These are phyloP conservation scores for Lepidurus packardi DNA, from an alignment of 1,140 invertebrate genomes.

Conservation along the genomic window DNA sequence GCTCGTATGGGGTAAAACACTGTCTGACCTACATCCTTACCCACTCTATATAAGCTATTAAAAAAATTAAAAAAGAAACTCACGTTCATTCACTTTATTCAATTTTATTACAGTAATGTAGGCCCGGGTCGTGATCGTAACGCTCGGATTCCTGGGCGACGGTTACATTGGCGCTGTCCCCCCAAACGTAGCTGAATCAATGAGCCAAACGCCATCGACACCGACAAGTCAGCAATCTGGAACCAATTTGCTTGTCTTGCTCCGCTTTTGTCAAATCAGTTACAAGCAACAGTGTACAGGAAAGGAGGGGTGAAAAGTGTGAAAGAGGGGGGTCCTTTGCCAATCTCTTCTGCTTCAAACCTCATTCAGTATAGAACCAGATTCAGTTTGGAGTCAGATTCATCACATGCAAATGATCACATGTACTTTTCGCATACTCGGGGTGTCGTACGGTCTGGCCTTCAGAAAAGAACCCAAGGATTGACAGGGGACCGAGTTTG, in stretches of 20 bases:
- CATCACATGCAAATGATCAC: neutral
- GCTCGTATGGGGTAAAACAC: neutral
- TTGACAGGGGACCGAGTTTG: neutral
- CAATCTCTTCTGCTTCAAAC: neutral
- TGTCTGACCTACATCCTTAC: neutral
- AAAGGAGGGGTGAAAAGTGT: neutral
- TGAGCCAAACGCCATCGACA: neutral
- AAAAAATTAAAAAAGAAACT: too few relatives aligned
- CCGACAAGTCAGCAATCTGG: conserved; percentile 2
- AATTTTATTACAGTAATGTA: too few relatives aligned
- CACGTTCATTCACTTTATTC: neutral
- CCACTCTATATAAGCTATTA: neutral
- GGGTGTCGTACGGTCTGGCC: too few relatives aligned
- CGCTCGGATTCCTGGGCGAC: neutral
- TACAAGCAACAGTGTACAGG: neutral
- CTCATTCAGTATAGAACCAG: neutral
- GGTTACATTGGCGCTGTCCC: neutral
- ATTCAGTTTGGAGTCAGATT: too few relatives aligned
- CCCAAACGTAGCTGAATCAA: neutral
- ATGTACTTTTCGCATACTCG: neutral
- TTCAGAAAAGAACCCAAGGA: neutral
- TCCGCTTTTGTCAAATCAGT: neutral
- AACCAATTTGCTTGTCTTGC: neutral
- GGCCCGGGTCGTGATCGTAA: too few relatives aligned
- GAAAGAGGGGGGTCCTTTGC: neutral